These are phyloP conservation scores for Cephus runcator DNA, from an alignment of 2,888 invertebrate species.

Conservation along the genomic window DNA sequence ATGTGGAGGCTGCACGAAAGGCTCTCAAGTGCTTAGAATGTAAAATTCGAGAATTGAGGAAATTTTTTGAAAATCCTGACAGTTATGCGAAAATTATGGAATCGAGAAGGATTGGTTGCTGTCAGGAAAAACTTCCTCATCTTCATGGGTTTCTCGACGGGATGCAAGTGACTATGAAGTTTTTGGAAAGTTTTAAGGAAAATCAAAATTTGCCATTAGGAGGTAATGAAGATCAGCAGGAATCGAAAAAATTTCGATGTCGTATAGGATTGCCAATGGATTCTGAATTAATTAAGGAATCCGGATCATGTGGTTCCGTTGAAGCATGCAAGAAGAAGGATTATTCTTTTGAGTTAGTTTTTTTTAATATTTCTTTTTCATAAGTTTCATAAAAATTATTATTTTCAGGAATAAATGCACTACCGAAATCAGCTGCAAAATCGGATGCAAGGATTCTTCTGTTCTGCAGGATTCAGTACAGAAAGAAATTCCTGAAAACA, in stretches of 20 bases:
- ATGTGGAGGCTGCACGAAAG: slow-evolving; percentile 27
- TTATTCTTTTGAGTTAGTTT: background rate
- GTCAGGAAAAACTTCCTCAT: slow-evolving; percentile 38
- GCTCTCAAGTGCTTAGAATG: slow-evolving; percentile 30
- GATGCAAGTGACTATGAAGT: slow-evolving; percentile 30
- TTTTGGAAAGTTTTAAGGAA: slow-evolving; percentile 22
- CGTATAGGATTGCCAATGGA: background rate
- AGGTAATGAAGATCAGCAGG: background rate
- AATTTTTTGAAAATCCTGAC: slow-evolving; percentile 37
- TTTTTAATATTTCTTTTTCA: background rate
- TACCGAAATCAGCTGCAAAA: background rate
- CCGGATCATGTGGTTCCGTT: background rate
- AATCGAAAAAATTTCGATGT: background rate
- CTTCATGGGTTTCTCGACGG: slow-evolving; percentile 44
- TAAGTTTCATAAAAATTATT: background rate
- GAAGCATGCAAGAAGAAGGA: background rate
- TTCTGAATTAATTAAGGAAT: background rate
- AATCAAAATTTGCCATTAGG: background rate
- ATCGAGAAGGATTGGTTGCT: slow-evolving; percentile 27
- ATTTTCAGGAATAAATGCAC: background rate
- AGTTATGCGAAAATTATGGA: slow-evolving; percentile 31
- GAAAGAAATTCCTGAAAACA: background rate
- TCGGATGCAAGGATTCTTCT: background rate
- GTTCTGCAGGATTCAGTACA: background rate
- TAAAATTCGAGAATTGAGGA: slow-evolving; percentile 32